These are phyloP conservation scores for Podabrus alpinus DNA, from an alignment of 2,888 invertebrate species.

Conservation along the genomic window DNA sequence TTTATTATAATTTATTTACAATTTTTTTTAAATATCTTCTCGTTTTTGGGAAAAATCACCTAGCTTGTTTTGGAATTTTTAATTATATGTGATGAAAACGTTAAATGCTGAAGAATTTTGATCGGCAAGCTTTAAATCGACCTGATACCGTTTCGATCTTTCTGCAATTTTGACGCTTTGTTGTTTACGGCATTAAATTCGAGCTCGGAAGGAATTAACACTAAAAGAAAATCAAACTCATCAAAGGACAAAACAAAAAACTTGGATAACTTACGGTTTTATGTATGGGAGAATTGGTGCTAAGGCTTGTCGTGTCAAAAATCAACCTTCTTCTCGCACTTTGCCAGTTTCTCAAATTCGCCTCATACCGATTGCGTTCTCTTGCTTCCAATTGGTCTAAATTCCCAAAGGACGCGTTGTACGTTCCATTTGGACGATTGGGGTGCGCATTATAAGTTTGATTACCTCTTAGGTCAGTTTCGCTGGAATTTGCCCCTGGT, in stretches of 20 bases:
- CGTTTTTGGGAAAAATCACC: too few species aligned
- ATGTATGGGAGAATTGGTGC: background rate
- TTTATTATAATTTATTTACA: too few species aligned
- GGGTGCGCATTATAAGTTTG: background rate
- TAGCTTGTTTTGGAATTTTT: too few species aligned
- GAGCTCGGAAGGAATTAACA: background rate
- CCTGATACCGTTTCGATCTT: too few species aligned
- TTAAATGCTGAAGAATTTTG: too few species aligned
- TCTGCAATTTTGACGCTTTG: too few species aligned
- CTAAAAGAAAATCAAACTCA: background rate
- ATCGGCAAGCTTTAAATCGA: too few species aligned
- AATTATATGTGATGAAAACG: too few species aligned
- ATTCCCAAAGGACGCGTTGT: background rate
- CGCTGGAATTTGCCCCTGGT: background rate
- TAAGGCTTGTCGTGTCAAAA: background rate
- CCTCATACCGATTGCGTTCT: constrained; percentile 3
- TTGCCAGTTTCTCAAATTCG: constrained; percentile 25
- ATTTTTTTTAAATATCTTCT: too few species aligned
- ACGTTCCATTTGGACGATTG: background rate
- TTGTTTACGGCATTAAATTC: too few species aligned
- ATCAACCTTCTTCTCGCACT: constrained; percentile 23
- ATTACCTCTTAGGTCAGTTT: background rate
- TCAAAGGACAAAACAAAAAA: background rate
- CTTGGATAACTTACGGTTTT: background rate
- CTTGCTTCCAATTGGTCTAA: constrained; percentile 15